Conservation (phyloP, 2,797 vertebrate genomes). For the Artibeus lituratus region DNA sequence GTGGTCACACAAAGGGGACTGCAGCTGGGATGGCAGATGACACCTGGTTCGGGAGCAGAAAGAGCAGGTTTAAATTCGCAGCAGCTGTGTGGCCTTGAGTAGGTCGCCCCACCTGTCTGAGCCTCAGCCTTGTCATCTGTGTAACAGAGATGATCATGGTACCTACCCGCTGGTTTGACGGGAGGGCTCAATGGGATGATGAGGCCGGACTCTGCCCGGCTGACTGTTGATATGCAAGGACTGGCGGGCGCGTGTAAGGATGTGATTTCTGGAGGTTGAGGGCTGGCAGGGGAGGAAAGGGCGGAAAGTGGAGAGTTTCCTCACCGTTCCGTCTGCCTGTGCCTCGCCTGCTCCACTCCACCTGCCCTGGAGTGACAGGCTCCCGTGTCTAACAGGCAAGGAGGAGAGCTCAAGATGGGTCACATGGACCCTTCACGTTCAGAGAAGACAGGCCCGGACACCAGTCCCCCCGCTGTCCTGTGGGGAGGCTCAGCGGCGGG, state of each 20-base stretch:
- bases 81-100: not conserved
- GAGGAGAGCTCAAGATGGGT: not conserved
- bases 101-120: not conserved
- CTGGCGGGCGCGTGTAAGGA: not conserved
- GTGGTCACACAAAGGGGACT: not conserved
- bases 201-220: not conserved
- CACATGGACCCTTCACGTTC: accelerated
- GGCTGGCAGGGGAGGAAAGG: not conserved
- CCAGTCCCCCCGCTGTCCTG: not conserved
- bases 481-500: not conserved
- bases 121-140: not conserved
- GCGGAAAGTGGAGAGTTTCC: not conserved
- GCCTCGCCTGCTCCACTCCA: not conserved
- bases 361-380: too few relatives aligned
- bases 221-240: not conserved
- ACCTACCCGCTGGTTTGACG: not conserved
- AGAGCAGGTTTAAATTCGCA: not conserved
- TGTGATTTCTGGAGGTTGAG: not conserved
- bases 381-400: accelerated
- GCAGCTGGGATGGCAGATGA: not conserved
- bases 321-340: accelerated
- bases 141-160: not conserved
- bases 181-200: not conserved
- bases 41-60: not conserved
- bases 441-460: not conserved